Percentiles rank a stretch among this genome's conserved stretches.
Evolutionary conservation across 2,797 vertebrate species (phyloP).

Genomic region (Sebastes vulpes): DNA sequence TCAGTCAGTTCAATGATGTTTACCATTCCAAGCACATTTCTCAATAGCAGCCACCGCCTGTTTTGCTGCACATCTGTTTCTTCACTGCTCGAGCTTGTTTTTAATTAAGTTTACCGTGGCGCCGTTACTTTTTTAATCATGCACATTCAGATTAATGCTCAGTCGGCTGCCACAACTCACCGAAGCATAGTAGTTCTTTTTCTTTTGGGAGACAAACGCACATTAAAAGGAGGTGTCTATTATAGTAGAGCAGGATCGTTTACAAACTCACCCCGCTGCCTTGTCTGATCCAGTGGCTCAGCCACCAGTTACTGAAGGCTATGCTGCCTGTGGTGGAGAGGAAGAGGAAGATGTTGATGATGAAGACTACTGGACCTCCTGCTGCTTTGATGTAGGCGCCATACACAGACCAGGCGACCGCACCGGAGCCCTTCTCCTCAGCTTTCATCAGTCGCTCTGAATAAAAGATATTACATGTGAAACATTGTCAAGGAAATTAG

Average conservation of each 20-base stretch:
- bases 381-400: slow-evolving; percentile 87
- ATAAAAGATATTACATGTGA: not conserved
- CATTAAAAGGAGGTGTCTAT: slow-evolving; percentile 7
- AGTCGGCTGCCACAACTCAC: slow-evolving; percentile 43
- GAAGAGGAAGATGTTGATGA: slow-evolving; percentile 86
- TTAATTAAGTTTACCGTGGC: slow-evolving; percentile 76
- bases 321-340: slow-evolving; percentile 87
- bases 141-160: slow-evolving; percentile 74
- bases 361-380: slow-evolving; percentile 84
- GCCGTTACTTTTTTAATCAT: slow-evolving; percentile 75
- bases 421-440: slow-evolving; percentile 87
- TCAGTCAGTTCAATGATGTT: slow-evolving; percentile 54
- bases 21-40: slow-evolving; percentile 73
- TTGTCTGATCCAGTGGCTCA: slow-evolving; percentile 90
- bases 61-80: slow-evolving; percentile 80
- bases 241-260: not conserved
- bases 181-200: slow-evolving; percentile 47
- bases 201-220: slow-evolving; percentile 40
- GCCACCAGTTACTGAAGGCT: slow-evolving; percentile 90
- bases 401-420: slow-evolving; percentile 85
- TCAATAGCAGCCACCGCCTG: slow-evolving; percentile 57
- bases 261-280: slow-evolving; percentile 87
- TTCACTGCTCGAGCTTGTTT: slow-evolving; percentile 63
- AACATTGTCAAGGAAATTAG: not conserved
- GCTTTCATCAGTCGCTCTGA: slow-evolving; percentile 86